Evolutionary conservation across 1,140 invertebrate species (phyloP).

Genomic region (Stenopsyche tienmushanensis): DNA sequence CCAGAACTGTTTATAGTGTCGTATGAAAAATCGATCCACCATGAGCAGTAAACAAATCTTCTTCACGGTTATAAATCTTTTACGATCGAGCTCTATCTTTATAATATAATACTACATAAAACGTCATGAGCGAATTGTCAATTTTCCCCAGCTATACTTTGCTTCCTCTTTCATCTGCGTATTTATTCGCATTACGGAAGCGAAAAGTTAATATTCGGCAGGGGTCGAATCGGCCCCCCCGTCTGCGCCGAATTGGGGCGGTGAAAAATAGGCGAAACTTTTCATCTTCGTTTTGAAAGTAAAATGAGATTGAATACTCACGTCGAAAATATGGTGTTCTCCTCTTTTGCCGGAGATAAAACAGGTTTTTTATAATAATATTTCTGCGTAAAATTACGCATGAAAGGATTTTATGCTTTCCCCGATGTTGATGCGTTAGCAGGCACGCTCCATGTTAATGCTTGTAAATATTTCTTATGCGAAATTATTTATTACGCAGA

Average conservation of each 20-base stretch:
- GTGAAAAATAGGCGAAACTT: conserved; percentile 18
- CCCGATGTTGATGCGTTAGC: neutral
- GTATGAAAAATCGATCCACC: too few species aligned
- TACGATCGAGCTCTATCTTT: too few species aligned
- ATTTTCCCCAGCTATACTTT: neutral
- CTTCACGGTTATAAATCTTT: too few species aligned
- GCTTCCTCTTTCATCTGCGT: neutral
- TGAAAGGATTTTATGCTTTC: neutral
- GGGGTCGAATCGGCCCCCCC: neutral
- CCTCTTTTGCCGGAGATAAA: conserved; percentile 6
- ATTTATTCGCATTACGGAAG: conserved; percentile 3
- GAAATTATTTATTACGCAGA: too few species aligned
- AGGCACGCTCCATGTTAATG: too few species aligned
- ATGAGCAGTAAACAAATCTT: too few species aligned
- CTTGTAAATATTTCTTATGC: too few species aligned
- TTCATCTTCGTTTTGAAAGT: conserved; percentile 21
- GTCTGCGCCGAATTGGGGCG: neutral
- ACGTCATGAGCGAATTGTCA: neutral
- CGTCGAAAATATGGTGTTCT: conserved; percentile 18
- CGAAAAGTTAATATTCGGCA: conserved; percentile 5
- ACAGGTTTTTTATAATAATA: conserved; percentile 10
- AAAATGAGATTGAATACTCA: conserved; percentile 22
- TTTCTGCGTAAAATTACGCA: neutral
- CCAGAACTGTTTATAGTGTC: too few species aligned
- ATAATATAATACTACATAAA: too few species aligned